Evolutionary conservation across 2,888 invertebrate genomes (phyloP), one percentile per base, ranked within the genome.

Genomic region (Andrena dorsata): DNA sequence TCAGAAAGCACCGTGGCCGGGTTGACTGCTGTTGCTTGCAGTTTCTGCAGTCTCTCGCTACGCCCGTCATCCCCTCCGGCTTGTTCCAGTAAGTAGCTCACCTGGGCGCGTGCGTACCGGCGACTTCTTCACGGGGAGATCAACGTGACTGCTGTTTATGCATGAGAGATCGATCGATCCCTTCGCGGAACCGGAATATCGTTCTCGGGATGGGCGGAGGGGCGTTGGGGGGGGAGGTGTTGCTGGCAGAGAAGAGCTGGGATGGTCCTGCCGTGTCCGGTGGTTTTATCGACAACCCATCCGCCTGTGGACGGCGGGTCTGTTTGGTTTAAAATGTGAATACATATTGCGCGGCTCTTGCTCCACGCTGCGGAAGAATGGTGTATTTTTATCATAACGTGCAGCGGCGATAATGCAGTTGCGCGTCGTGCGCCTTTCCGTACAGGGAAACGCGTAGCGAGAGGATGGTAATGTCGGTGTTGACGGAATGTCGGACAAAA

Each of bases 1-100:
- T 91, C 90, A 90, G 87, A 83, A 75, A 56, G 56, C 56, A 80
- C 82, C 77, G 49, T 73, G 81, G 80, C 73, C 35, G 58, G 30
- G 60, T 49, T 49, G 60, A 61, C 58, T 56, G 49, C 16, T 23
- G 72, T 13, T 68, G 61, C 32, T 16, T 16, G 8, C 56, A 30
- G 53, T 51, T 58, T 47, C 69, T 65, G 8, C 56, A 30, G 53
- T 51, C 51, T 32, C 69, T 66, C 23, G 28, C 16, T n/a, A 0
- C 20, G 2, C 8, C 10, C 49, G 30, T 65, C 64, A n/a, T 35
- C 23, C 20, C 41, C 35, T 32, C 20, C 8, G 56, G 26, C 30
- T n/a, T n/a, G n/a, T 47, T 30, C 35, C 32, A n/a, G 10, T 61
- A 79, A 70, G 65, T 56, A 49, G 70, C 74, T 70, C 80, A 66